Percentiles rank a stretch among this genome's conserved stretches.
phyloP scores from a whole-genome alignment of 2,888 invertebrate species.

The Mythimna impura region DNA sequence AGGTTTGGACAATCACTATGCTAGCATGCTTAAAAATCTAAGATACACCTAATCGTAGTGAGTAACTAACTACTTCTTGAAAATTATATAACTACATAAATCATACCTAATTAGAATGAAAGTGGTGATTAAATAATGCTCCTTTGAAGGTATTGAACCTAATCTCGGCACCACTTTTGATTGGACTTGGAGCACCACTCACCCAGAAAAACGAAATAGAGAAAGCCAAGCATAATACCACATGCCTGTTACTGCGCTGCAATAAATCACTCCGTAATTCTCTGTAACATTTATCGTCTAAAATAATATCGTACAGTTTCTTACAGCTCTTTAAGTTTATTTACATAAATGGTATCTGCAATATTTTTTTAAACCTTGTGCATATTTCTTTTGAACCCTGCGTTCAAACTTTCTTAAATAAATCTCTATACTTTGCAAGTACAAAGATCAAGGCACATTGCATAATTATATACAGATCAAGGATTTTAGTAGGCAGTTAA shows the following conservation, averaged over 20 bases:
- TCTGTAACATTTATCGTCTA: constrained; percentile 13
- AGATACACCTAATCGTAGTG: not conserved
- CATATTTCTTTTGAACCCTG: not conserved
- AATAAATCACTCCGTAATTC: constrained; percentile 25
- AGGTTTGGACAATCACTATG: not conserved
- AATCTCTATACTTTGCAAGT: constrained; percentile 8
- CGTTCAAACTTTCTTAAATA: constrained; percentile 25
- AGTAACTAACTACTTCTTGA: not conserved
- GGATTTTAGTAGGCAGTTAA: constrained; percentile 54
- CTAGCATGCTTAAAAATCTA: not conserved
- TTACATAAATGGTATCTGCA: constrained; percentile 11
- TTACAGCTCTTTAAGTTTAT: not conserved
- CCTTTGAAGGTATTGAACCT: constrained; percentile 12
- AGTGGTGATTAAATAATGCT: constrained; percentile 19
- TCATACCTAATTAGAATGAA: constrained; percentile 9
- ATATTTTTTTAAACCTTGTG: not conserved
- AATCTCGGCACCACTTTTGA: constrained; percentile 29
- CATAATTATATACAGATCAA: constrained; percentile 55
- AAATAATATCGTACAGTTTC: constrained; percentile 30
- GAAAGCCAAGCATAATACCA: constrained; percentile 7
- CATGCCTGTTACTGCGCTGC: constrained; percentile 22
- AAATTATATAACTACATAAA: not conserved
- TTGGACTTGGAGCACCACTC: constrained; percentile 20
- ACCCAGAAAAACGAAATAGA: constrained; percentile 14
- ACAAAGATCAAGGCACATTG: constrained; percentile 57